Conservation (phyloP, 2,797 vertebrate species). For the Crenuchus spilurus region DNA sequence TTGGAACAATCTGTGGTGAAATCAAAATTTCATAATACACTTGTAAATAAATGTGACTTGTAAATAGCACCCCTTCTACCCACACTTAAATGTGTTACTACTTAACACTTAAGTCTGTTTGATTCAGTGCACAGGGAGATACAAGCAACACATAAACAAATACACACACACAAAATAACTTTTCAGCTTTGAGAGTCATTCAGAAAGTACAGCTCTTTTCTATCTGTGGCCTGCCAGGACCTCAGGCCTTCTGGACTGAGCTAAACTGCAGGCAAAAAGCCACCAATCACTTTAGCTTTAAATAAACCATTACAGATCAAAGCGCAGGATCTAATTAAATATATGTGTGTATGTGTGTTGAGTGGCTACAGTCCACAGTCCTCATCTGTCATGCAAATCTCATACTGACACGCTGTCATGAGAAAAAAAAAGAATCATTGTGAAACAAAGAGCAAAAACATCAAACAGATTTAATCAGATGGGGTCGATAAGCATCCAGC, state of each 20-base stretch:
- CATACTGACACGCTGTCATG: slow-evolving; percentile 39
- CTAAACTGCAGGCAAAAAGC: slow-evolving; percentile 64
- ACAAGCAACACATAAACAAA: slow-evolving; percentile 38
- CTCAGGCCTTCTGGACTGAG: slow-evolving; percentile 49
- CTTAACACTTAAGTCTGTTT: slow-evolving; percentile 5
- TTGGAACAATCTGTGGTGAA: too few relatives aligned
- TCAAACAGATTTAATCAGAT: slow-evolving; percentile 85
- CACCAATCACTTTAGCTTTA: slow-evolving; percentile 63
- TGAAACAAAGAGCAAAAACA: slow-evolving; percentile 60
- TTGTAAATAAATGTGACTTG: too few relatives aligned
- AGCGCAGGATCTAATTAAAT: slow-evolving; percentile 53
- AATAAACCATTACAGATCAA: slow-evolving; percentile 67
- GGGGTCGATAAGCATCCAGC: slow-evolving; percentile 86
- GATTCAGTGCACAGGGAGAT: not conserved
- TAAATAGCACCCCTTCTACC: not conserved
- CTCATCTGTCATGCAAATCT: slow-evolving; percentile 52
- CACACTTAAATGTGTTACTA: not conserved
- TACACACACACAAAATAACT: slow-evolving; percentile 9
- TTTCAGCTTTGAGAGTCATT: not conserved
- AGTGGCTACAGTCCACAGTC: slow-evolving; percentile 12
- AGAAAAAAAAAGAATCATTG: slow-evolving; percentile 49
- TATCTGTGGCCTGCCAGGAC: slow-evolving; percentile 14
- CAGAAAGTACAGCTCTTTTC: not conserved
- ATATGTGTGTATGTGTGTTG: slow-evolving; percentile 43
- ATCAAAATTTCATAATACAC: too few relatives aligned